These are phyloP conservation scores for Achatina immaculata DNA, from an alignment of 1,140 invertebrate species.

Conservation along the genomic window DNA sequence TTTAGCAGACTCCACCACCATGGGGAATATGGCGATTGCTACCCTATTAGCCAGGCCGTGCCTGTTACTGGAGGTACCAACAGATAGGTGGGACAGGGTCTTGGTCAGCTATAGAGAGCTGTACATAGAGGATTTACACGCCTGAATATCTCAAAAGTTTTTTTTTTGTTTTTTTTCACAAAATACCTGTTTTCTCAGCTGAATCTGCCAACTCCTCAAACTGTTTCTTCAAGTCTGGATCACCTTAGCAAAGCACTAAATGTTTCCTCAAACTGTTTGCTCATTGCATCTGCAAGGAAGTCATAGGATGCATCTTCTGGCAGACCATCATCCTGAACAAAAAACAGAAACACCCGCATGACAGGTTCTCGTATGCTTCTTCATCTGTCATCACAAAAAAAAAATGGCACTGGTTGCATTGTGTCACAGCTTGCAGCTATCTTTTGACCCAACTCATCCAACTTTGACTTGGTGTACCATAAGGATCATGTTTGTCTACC, in stretches of 20 bases:
- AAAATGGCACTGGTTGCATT: background rate
- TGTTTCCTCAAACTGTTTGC: conserved; percentile 35
- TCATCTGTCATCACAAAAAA: too few species aligned
- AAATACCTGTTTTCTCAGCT: conserved; percentile 32
- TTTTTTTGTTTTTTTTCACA: too few species aligned
- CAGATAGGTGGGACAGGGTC: too few species aligned
- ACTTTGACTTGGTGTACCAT: background rate
- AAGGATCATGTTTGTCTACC: too few species aligned
- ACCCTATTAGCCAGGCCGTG: too few species aligned
- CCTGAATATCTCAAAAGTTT: too few species aligned
- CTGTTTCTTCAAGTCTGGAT: conserved; percentile 36
- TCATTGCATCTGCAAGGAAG: conserved; percentile 37
- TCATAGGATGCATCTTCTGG: conserved; percentile 34
- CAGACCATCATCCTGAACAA: background rate
- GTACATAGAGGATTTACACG: too few species aligned
- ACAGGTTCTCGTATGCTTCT: background rate
- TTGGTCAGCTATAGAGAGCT: too few species aligned
- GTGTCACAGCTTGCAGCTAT: background rate
- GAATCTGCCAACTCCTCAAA: conserved; percentile 34
- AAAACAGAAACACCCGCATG: background rate
- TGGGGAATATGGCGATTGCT: too few species aligned
- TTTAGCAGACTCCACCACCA: too few species aligned
- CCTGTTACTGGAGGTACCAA: too few species aligned
- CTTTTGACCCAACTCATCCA: background rate
- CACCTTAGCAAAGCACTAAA: conserved; percentile 30